A percentile compares a stretch with the other conserved stretches of the same genome.
These are phyloP conservation scores for Ascaphus truei DNA, from an alignment of 2,113 vertebrate species.

Conservation along the genomic window DNA sequence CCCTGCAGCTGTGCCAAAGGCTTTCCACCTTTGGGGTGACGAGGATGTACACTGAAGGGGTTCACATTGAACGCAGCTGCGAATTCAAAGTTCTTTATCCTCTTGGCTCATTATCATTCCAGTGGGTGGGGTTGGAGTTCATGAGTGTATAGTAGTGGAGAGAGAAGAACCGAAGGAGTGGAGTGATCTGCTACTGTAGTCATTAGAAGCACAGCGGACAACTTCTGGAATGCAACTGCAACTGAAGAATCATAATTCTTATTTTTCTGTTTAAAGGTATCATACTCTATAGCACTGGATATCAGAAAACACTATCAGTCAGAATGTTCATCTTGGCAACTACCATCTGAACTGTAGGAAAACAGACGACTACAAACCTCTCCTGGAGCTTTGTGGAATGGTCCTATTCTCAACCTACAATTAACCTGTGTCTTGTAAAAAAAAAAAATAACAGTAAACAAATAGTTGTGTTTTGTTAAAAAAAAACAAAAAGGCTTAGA, in stretches of 20 bases:
- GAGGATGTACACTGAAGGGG: too few species aligned
- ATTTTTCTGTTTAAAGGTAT: constrained; percentile 14
- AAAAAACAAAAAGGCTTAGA: constrained; percentile 8
- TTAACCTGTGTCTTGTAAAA: constrained; percentile 23
- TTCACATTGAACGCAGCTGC: too few species aligned
- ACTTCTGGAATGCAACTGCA: not conserved
- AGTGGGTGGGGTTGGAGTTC: too few species aligned
- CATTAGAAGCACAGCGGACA: not conserved
- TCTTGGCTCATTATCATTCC: too few species aligned
- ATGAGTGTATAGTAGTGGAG: too few species aligned
- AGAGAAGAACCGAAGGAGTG: too few species aligned
- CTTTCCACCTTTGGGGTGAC: too few species aligned
- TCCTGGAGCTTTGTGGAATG: not conserved
- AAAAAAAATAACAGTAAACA: too few species aligned
- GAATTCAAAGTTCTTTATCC: too few species aligned
- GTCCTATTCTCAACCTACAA: constrained; percentile 16
- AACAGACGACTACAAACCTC: constrained; percentile 18
- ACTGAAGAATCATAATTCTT: constrained; percentile 18
- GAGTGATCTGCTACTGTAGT: too few species aligned
- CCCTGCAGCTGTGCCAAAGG: too few species aligned
- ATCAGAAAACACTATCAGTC: constrained; percentile 18
- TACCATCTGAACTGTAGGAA: constrained; percentile 24
- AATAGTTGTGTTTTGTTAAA: constrained; percentile 11
- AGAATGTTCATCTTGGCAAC: constrained; percentile 21
- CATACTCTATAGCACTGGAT: not conserved